Percentiles rank a stretch among this genome's conserved stretches.
Evolutionary conservation across 2,113 vertebrate species (phyloP).

Genomic region (Zootoca vivipara): DNA sequence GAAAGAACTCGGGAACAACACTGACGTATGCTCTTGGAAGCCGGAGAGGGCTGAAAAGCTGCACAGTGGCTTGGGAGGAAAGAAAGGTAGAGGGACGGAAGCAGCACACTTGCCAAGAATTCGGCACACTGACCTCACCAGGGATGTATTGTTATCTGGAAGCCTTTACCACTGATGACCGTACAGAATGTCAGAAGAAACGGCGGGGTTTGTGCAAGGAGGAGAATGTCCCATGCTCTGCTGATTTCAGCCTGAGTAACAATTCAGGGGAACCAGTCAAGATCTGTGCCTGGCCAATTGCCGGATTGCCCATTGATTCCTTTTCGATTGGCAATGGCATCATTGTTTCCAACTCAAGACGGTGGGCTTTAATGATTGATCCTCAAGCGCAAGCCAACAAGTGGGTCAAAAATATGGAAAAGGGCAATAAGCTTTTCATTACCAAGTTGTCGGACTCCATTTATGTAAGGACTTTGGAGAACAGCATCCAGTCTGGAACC

Average conservation of each 20-base stretch:
- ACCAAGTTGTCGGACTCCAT: constrained; percentile 87
- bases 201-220: constrained; percentile 83
- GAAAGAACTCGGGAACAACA: constrained; percentile 82
- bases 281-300: constrained; percentile 90
- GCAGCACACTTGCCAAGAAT: constrained; percentile 79
- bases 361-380: constrained; percentile 94
- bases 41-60: constrained; percentile 87
- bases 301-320: constrained; percentile 88
- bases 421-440: constrained; percentile 82
- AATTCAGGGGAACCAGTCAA: constrained; percentile 87
- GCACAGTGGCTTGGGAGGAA: constrained; percentile 90
- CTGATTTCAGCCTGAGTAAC: constrained; percentile 83
- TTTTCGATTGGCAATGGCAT: constrained; percentile 93
- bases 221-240: constrained; percentile 83
- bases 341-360: constrained; percentile 89
- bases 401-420: constrained; percentile 96
- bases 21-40: constrained; percentile 89
- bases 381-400: constrained; percentile 95
- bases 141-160: constrained; percentile 89
- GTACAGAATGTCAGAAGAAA: constrained; percentile 79
- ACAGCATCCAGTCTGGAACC: constrained; percentile 87
- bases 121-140: constrained; percentile 84
- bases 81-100: constrained; percentile 92
- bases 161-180: constrained; percentile 89
- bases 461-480: constrained; percentile 87